phyloP scores from a whole-genome alignment of 35 echinoderm and acorn worm species.

The Ptychodera flava region DNA sequence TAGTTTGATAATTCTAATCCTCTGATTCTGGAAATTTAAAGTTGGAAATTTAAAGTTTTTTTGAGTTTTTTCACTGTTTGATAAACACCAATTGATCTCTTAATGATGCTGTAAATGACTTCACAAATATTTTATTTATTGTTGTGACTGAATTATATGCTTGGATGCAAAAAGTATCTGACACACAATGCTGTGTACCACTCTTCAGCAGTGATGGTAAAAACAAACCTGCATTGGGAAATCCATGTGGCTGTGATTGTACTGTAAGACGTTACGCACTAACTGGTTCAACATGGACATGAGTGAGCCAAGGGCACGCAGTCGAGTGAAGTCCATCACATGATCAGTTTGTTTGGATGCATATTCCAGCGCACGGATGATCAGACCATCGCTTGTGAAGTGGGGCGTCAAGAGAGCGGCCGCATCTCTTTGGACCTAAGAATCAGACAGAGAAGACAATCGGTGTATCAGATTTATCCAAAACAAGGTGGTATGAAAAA shows the following conservation, averaged over 20 bases:
- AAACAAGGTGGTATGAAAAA: too few relatives aligned
- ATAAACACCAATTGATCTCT: not conserved
- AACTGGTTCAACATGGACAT: conserved; percentile 90
- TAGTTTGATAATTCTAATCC: not conserved
- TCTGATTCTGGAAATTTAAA: not conserved
- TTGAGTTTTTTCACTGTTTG: not conserved
- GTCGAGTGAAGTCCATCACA: conserved; percentile 98
- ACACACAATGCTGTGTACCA: too few relatives aligned
- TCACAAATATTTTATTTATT: not conserved
- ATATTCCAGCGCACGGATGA: conserved; percentile 69
- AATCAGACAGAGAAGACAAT: not conserved
- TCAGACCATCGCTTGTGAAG: conserved; percentile 71
- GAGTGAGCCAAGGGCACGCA: conserved; percentile 81
- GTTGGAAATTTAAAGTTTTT: not conserved
- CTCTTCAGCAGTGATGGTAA: too few relatives aligned
- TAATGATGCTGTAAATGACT: not conserved
- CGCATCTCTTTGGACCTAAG: conserved; percentile 70
- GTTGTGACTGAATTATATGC: too few relatives aligned
- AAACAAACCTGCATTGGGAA: conserved; percentile 89
- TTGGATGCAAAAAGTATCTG: too few relatives aligned
- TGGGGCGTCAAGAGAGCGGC: conserved; percentile 61
- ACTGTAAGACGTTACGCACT: conserved; percentile 79
- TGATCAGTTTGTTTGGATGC: conserved; percentile 68
- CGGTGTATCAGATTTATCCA: too few relatives aligned
- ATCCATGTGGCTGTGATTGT: conserved; percentile 79